A percentile compares a stretch with the other conserved stretches of the same genome.
These are phyloP conservation scores for Andrena chrysosceles DNA, from an alignment of 2,888 invertebrate genomes.

Conservation along the genomic window DNA sequence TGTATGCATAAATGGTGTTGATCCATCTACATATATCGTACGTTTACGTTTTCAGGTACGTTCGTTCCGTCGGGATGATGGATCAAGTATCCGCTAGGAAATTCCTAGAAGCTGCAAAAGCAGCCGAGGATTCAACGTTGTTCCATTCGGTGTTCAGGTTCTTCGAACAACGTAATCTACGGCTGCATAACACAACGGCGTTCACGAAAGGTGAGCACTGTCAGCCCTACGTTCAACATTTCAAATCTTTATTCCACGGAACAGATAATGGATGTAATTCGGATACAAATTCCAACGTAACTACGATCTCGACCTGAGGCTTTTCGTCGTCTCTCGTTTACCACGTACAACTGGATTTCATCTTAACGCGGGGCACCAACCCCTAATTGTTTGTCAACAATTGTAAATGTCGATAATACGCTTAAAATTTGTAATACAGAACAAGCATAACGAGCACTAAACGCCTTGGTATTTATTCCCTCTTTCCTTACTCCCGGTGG, in stretches of 20 bases:
- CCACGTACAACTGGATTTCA: slow-evolving; percentile 9
- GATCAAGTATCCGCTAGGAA: slow-evolving; percentile 91
- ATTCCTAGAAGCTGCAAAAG: slow-evolving; percentile 93
- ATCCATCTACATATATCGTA: not conserved
- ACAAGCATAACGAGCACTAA: slow-evolving; percentile 15
- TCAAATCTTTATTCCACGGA: slow-evolving; percentile 78
- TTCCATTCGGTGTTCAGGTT: slow-evolving; percentile 91
- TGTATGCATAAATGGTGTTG: no score
- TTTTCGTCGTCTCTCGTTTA: not conserved
- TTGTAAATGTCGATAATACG: slow-evolving; percentile 16
- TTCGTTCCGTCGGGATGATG: slow-evolving; percentile 86
- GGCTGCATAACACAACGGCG: slow-evolving; percentile 78
- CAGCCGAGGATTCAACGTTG: slow-evolving; percentile 87
- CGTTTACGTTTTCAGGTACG: slow-evolving; percentile 84
- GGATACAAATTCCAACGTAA: slow-evolving; percentile 80
- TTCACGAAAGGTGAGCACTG: slow-evolving; percentile 82
- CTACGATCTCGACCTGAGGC: slow-evolving; percentile 73
- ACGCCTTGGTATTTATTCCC: slow-evolving; percentile 21
- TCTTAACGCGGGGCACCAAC: slow-evolving; percentile 19
- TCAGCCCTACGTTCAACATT: slow-evolving; percentile 81
- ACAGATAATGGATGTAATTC: slow-evolving; percentile 79
- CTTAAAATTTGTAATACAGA: slow-evolving; percentile 25
- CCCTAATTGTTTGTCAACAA: no score
- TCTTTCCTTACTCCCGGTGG: not conserved
- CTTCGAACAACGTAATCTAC: slow-evolving; percentile 82